These are phyloP conservation scores for Petrosia ficiformis DNA, from an alignment of 37 sponge, comb jelly and placozoan species.

Conservation along the genomic window DNA sequence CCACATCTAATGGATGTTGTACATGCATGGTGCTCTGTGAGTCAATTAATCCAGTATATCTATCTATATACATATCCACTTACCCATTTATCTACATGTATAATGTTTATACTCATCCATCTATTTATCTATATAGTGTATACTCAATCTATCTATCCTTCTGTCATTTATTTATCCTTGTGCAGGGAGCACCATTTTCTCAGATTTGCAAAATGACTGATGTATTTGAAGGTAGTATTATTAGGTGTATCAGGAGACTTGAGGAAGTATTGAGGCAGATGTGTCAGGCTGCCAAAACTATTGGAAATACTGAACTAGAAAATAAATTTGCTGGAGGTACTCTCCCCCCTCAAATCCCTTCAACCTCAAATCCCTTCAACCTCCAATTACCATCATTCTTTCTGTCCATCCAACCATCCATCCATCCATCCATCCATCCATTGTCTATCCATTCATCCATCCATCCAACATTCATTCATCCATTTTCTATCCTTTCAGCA, in stretches of 20 bases:
- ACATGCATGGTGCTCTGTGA: slow-evolving; percentile 84
- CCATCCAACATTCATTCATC: too few species aligned
- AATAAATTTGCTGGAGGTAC: slow-evolving; percentile 89
- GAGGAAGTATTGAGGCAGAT: slow-evolving; percentile 96
- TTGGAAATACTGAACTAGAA: slow-evolving; percentile 94
- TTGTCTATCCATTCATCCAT: too few species aligned
- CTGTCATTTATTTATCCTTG: too few species aligned
- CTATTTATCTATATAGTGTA: too few species aligned
- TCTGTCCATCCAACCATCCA: too few species aligned
- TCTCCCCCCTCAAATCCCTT: neutral
- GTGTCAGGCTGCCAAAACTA: slow-evolving; percentile 96
- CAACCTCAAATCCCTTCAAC: neutral
- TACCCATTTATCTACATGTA: too few species aligned
- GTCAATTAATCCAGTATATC: slow-evolving; percentile 12
- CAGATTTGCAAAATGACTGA: slow-evolving; percentile 99
- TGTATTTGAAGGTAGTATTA: slow-evolving; percentile 95
- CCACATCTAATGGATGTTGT: slow-evolving; percentile 97
- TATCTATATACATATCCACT: too few species aligned
- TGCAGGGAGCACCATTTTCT: slow-evolving; percentile 80
- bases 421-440: too few species aligned
- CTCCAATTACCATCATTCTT: neutral
- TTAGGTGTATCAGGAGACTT: slow-evolving; percentile 90
- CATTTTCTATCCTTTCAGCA: too few species aligned
- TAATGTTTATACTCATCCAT: too few species aligned
- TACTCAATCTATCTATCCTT: too few species aligned